Conservation (phyloP, 2,888 invertebrate genomes). For the Parnassius mnemosyne region DNA sequence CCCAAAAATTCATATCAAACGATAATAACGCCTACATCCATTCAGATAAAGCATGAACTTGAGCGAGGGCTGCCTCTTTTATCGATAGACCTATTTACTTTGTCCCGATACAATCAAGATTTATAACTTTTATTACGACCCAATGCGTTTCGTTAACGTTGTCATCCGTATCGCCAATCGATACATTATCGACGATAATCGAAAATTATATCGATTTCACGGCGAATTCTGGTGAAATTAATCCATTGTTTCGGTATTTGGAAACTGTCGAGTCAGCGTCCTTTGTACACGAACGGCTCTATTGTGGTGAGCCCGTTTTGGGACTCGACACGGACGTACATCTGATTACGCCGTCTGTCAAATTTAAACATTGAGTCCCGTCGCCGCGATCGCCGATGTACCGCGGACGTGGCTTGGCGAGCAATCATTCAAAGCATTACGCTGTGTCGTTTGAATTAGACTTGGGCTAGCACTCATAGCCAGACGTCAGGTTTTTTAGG, state of each 20-base stretch:
- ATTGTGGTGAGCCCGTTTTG: constrained; percentile 33
- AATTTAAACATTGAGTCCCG: constrained; percentile 27
- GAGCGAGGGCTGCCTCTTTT: constrained; percentile 28
- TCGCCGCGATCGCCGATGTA: constrained; percentile 21
- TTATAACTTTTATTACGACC: constrained; percentile 46
- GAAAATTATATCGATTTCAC: constrained; percentile 59
- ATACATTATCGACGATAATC: constrained; percentile 53
- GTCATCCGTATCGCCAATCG: constrained; percentile 55
- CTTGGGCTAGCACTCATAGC: constrained; percentile 34
- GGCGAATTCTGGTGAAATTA: constrained; percentile 59
- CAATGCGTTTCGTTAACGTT: constrained; percentile 56
- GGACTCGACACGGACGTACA: constrained; percentile 30
- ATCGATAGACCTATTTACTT: constrained; percentile 41
- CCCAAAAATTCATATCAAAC: constrained; percentile 16
- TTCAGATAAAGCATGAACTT: constrained; percentile 31
- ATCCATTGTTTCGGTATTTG: constrained; percentile 51
- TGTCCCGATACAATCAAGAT: constrained; percentile 51
- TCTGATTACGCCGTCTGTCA: constrained; percentile 34
- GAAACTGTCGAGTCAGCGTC: constrained; percentile 39
- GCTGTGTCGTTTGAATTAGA: constrained; percentile 36
- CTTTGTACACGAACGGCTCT: constrained; percentile 33
- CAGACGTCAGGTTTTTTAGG: constrained; percentile 33
- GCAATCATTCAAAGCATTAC: constrained; percentile 34
- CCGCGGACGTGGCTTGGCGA: background rate
- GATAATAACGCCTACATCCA: constrained; percentile 24